Percentiles rank a stretch among this genome's conserved stretches.
Conservation (phyloP, 2,113 vertebrate genomes). For the Percopsis transmontana region DNA sequence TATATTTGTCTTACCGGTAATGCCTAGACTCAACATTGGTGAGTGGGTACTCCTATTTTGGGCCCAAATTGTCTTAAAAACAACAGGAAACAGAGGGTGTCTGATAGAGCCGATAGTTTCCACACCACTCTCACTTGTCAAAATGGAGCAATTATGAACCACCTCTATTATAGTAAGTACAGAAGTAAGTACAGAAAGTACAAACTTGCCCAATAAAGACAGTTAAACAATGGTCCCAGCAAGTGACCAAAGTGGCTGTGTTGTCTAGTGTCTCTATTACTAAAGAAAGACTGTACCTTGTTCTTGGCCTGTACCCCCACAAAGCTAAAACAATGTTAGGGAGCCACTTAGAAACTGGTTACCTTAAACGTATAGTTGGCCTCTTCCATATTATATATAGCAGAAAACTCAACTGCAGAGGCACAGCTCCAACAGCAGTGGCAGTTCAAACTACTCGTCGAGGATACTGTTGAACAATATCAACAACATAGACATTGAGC, state of each 20-base stretch:
- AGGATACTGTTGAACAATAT: neutral
- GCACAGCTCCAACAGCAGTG: constrained; percentile 16
- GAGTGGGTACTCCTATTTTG: constrained; percentile 80
- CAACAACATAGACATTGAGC: neutral
- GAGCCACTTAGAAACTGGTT: neutral
- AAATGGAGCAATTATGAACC: constrained; percentile 56
- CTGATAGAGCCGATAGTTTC: constrained; percentile 74
- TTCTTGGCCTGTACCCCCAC: neutral
- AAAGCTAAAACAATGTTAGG: neutral
- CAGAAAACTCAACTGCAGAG: too few relatives aligned
- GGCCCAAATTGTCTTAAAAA: constrained; percentile 71
- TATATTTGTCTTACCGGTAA: constrained; percentile 44
- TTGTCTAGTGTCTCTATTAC: constrained; percentile 14
- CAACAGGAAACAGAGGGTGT: constrained; percentile 77
- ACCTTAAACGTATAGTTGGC: neutral
- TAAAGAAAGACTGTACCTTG: neutral
- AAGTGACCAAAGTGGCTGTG: constrained; percentile 11
- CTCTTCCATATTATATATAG: too few relatives aligned
- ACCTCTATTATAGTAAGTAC: constrained; percentile 61
- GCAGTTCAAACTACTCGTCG: constrained; percentile 9
- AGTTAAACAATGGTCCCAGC: constrained; percentile 4
- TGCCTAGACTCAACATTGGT: constrained; percentile 65
- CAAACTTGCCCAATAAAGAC: constrained; percentile 30
- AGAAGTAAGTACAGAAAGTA: constrained; percentile 43
- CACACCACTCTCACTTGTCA: constrained; percentile 69